Base-by-base conservation (phyloP, 2,888 invertebrate species). In the Apoderus coryli region DNA sequence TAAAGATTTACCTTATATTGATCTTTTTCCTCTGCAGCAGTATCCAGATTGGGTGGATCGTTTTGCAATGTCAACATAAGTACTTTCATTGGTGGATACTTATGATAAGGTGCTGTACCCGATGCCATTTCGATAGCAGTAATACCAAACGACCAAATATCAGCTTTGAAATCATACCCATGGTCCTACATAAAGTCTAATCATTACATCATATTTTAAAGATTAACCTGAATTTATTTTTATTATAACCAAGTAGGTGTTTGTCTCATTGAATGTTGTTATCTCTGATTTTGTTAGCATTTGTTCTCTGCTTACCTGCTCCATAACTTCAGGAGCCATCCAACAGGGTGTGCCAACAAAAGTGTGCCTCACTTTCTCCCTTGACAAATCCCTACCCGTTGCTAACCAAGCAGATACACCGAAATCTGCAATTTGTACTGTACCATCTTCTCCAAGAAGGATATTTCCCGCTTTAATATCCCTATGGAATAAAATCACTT, bases 261-360 rank as follows among this genome's bases (percentile, higher is more conserved):
- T 16, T 16, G 5, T 19, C 2, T 11, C 2, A 24, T 24, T 4
- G 14, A 9, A 15, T 16, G 19, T 19, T 27, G 12, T 11, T n/a
- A 19, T 16, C 16, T 27, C 27, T 19, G 16, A 9, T 11, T 2
- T 15, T 7, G 12, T 12, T 19, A 9, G 14, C 9, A 25, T 26
- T 24, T 29, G 22, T 22, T n/a, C n/a, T 15, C 11, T 13, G 10
- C 34, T 14, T 58, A 80, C 80, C 68, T 90, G 90, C 61, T 92
- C 89, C 95, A 96, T 96, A 41, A 98, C 96, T 66, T 98, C 96
- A 2, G 96, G 96, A 2, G 96, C 95, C 95, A 95, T 95, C 95
- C 95, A 98, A 54, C 95, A 96, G 1, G 95, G 95, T 1, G 96
- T 96, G 7, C 98, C 98, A 2, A 98, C 96, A 60, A 98, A 98